These are phyloP conservation scores for Aramus guarauna DNA, from an alignment of 2,113 vertebrate species.

Conservation along the genomic window DNA sequence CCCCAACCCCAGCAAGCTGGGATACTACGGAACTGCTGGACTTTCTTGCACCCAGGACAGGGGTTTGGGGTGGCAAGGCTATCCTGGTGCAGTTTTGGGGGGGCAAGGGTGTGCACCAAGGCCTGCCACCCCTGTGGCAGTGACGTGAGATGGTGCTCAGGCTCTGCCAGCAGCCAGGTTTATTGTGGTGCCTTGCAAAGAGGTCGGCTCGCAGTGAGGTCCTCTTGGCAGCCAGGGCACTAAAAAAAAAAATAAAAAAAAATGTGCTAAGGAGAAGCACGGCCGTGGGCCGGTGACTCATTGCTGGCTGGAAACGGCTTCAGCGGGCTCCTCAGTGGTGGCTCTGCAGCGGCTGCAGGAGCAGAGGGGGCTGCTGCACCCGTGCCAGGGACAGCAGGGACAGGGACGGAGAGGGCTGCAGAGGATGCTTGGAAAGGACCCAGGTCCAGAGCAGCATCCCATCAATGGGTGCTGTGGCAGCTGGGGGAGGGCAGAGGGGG, in stretches of 20 bases:
- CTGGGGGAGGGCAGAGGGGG: background rate
- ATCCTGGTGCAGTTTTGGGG: background rate
- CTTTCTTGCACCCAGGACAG: background rate
- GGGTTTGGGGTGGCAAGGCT: background rate
- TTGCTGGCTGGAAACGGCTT: slow-evolving; percentile 9
- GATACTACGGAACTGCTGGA: background rate
- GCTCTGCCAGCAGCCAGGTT: background rate
- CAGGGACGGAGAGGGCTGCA: background rate
- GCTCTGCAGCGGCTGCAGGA: background rate
- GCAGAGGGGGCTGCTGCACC: background rate
- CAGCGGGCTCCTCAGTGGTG: background rate
- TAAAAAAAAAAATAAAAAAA: background rate
- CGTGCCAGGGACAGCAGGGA: background rate
- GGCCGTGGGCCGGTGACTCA: slow-evolving; percentile 51
- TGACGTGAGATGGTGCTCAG: background rate
- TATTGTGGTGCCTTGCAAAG: background rate
- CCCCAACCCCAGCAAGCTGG: background rate
- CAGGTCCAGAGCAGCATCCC: background rate
- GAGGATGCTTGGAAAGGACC: slow-evolving; percentile 3
- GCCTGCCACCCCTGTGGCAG: accelerated
- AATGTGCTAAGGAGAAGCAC: background rate
- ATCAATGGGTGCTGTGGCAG: background rate
- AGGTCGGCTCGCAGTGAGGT: background rate
- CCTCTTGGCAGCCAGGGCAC: background rate
- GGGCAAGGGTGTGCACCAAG: accelerated